These are phyloP conservation scores for Oscheius sp. DNA, from an alignment of 2,888 invertebrate species.

Conservation along the genomic window DNA sequence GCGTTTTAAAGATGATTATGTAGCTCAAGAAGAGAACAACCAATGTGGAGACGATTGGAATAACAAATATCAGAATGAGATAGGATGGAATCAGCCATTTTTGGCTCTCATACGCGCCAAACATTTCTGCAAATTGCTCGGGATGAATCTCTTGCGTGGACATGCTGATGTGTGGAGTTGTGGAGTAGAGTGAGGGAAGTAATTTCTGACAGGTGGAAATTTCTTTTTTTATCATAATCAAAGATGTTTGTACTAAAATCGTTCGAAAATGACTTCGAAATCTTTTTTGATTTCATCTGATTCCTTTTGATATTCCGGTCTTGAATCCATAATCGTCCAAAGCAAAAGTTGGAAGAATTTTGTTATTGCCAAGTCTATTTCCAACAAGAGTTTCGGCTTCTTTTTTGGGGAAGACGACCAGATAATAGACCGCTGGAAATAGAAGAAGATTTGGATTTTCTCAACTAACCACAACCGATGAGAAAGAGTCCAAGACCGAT, in stretches of 20 bases:
- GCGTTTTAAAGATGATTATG: background rate
- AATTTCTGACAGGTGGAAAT: too few species aligned
- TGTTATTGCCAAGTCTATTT: constrained; percentile 11
- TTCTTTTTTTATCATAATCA: too few species aligned
- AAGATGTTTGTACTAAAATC: constrained; percentile 6
- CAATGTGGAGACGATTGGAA: background rate
- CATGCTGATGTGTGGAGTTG: too few species aligned
- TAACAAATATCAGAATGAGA: background rate
- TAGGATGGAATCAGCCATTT: background rate
- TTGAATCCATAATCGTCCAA: background rate
- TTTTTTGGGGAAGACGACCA: background rate
- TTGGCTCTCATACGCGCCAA: background rate
- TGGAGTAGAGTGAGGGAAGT: too few species aligned
- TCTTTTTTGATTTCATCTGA: background rate
- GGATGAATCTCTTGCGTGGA: too few species aligned
- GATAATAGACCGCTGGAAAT: background rate
- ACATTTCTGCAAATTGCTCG: too few species aligned
- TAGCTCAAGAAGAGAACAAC: background rate
- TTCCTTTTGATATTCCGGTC: background rate
- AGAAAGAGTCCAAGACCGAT: background rate
- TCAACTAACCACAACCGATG: background rate
- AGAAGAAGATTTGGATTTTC: background rate
- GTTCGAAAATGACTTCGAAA: background rate
- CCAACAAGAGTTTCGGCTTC: background rate
- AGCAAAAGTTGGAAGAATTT: background rate